These are phyloP conservation scores for Arothron firmamentum DNA, from an alignment of 2,113 vertebrate species.

Conservation along the genomic window DNA sequence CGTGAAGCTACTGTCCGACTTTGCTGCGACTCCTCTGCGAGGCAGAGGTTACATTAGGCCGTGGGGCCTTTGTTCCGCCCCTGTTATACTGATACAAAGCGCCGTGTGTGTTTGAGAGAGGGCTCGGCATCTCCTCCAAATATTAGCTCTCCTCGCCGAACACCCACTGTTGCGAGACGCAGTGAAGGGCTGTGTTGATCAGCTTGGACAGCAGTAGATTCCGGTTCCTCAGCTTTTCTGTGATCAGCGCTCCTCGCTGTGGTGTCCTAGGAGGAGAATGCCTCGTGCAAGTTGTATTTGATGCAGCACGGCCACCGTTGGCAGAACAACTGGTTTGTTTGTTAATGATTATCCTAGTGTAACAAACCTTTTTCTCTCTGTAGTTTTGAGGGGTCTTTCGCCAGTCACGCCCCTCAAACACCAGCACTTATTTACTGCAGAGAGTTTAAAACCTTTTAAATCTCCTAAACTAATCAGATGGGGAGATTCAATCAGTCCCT, in stretches of 20 bases:
- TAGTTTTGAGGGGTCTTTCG: not conserved
- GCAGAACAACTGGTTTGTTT: conserved; percentile 10
- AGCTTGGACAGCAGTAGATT: not conserved
- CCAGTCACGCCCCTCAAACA: conserved; percentile 1
- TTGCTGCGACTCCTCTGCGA: conserved; percentile 27
- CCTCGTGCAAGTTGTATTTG: not conserved
- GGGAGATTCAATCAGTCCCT: not conserved
- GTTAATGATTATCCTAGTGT: conserved; percentile 3
- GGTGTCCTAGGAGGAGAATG: no score
- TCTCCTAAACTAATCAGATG: not conserved
- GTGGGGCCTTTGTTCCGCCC: conserved; percentile 58
- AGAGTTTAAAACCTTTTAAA: no score
- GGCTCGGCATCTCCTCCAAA: conserved; percentile 65
- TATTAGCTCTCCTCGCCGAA: conserved; percentile 63
- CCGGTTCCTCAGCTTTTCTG: not conserved
- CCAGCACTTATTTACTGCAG: not conserved
- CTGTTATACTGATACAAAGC: conserved; percentile 55
- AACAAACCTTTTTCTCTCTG: conserved; percentile 1
- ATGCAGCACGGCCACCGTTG: not conserved
- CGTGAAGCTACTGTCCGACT: conserved; percentile 15
- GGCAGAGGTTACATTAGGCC: conserved; percentile 28
- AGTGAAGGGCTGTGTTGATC: conserved; percentile 20
- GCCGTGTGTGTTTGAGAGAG: conserved; percentile 56
- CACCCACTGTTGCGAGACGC: conserved; percentile 50
- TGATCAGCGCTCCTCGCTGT: not conserved